Base-by-base conservation (phyloP, 2,888 invertebrate species). In the Caenorhabditis sp. region DNA sequence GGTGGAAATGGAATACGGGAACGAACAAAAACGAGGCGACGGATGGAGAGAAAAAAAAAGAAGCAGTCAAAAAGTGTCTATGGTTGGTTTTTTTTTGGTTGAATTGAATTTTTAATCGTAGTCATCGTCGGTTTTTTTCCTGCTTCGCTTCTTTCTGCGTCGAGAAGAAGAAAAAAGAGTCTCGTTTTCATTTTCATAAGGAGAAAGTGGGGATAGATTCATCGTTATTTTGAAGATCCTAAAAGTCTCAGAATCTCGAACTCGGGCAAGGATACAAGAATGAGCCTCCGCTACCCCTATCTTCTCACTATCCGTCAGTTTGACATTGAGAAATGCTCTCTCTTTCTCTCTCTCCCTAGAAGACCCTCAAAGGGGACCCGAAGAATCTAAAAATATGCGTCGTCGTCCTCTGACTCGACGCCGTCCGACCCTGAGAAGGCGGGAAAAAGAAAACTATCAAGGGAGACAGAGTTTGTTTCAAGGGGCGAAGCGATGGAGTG, bases 21-120 rank as follows among this genome's bases (percentile, higher is more conserved):
- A 54, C 7, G 24, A 61, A 38, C 24, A 38, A 49, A 12, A n/a
- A n/a, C n/a, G n/a, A n/a, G n/a, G n/a, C 16, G 19, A 61, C 4
- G 26, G 26, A 26, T 10, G 14, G 66, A 24, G 19, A 58, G 59
- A 35, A 26, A 72, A 56, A 28, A 38, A 74, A 28, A 58, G 26
- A 58, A 58, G 54, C 61, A 63, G 59, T 31, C 63, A 61, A 68
- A 68, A 61, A 61, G 28, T 10, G 54, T 26, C 54, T 26, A 26
- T 54, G 44, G 44, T 56, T 51, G 35, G 58, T 47, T 58, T 69
- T 59, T n/a, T n/a, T n/a, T n/a, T n/a, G n/a, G n/a, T n/a, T 76
- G 68, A 76, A 76, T 76, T 76, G 76, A 76, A 76, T 76, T 76
- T 76, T 76, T 76, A 76, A 76, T 76, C 76, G 68, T 66, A 74